Evolutionary conservation across 2,888 invertebrate species (phyloP).

Genomic region (Chaetogeoica ovagalla): DNA sequence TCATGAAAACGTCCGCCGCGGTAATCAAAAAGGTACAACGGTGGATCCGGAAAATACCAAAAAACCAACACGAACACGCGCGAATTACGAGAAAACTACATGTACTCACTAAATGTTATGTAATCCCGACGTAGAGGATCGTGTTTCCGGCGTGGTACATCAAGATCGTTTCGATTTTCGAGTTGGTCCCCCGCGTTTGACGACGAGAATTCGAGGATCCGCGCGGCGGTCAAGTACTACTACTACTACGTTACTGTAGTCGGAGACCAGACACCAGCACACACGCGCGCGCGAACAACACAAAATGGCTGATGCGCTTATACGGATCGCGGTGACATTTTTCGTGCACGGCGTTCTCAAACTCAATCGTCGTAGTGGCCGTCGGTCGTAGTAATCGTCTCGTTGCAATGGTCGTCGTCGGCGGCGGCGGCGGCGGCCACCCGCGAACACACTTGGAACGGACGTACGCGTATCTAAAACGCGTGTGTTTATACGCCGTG

Average conservation of each 20-base stretch:
- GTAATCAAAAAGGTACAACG: neutral
- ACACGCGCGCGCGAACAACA: slow-evolving; percentile 16
- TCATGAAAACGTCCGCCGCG: neutral
- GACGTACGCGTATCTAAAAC: neutral
- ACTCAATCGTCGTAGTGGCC: too few species aligned
- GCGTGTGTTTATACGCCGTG: too few species aligned
- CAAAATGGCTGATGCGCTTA: slow-evolving; percentile 49
- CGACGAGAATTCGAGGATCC: neutral
- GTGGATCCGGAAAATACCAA: neutral
- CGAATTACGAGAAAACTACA: neutral
- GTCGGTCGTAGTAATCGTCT: too few species aligned
- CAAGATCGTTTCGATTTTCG: slow-evolving; percentile 43
- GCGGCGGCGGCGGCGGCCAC: slow-evolving; percentile 37
- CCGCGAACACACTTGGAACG: neutral
- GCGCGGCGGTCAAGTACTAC: neutral
- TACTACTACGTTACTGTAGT: too few species aligned
- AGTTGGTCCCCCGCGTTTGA: slow-evolving; percentile 19
- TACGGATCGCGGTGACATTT: slow-evolving; percentile 40
- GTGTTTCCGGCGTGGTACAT: slow-evolving; percentile 44
- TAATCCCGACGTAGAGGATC: slow-evolving; percentile 53
- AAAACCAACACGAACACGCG: neutral
- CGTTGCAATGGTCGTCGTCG: too few species aligned
- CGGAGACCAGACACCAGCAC: too few species aligned
- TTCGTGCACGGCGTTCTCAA: slow-evolving; percentile 4
- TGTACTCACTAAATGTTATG: slow-evolving; percentile 50